These are phyloP conservation scores for Drosophila greeni DNA, from an alignment of 2,888 invertebrate genomes.

Conservation along the genomic window DNA sequence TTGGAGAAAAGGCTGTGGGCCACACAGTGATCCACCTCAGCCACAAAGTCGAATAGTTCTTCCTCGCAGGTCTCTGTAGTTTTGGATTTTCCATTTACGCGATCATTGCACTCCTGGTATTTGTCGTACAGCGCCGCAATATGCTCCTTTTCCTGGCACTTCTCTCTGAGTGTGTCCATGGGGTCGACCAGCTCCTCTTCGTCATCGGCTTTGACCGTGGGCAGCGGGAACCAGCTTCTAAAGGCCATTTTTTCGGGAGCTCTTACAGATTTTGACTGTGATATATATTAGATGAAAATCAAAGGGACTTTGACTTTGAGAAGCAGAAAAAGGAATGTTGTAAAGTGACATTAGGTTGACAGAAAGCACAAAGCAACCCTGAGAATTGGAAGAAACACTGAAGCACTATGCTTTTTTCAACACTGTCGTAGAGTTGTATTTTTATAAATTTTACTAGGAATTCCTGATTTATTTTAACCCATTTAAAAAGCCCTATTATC, in stretches of 20 bases:
- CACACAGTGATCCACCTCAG: constrained; percentile 96
- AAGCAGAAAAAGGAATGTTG: not conserved
- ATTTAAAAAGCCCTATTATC: not conserved
- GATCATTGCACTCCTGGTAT: constrained; percentile 90
- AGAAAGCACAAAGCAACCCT: no score
- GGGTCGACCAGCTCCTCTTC: constrained; percentile 89
- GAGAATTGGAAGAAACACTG: no score
- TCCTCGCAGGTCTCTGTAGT: constrained; percentile 95
- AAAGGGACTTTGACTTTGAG: not conserved
- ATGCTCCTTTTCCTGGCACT: constrained; percentile 83
- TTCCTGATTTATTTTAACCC: not conserved
- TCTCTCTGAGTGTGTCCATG: constrained; percentile 84
- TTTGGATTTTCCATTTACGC: constrained; percentile 89
- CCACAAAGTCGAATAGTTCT: constrained; percentile 94
- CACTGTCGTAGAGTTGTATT: no score
- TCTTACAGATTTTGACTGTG: constrained; percentile 5
- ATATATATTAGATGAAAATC: not conserved
- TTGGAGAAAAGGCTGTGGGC: constrained; percentile 80
- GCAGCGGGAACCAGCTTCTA: constrained; percentile 55
- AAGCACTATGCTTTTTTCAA: no score
- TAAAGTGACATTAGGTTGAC: not conserved
- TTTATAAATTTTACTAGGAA: not conserved
- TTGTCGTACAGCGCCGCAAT: constrained; percentile 83
- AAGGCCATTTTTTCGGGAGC: constrained; percentile 63
- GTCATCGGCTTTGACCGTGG: constrained; percentile 84